Percentiles rank a stretch among this genome's conserved stretches.
phyloP scores from a whole-genome alignment of 2,888 invertebrate species.

The Craniophora ligustri region DNA sequence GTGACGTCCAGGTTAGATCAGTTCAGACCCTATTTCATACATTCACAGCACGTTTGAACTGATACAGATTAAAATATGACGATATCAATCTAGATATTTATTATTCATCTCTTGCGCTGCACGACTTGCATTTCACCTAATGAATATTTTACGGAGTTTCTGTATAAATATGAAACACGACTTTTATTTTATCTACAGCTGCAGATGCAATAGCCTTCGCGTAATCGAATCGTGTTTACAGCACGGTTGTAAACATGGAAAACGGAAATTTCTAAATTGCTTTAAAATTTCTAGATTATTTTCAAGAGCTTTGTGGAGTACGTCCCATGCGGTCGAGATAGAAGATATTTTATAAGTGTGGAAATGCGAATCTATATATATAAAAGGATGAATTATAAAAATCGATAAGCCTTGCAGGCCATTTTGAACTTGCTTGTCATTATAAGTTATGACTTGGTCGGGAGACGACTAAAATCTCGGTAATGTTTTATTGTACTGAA shows the following conservation, averaged over 20 bases:
- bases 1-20: conserved; percentile 32
- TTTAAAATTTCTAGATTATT: too few species aligned
- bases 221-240: neutral
- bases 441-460: too few species aligned
- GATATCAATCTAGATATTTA: conserved; percentile 76
- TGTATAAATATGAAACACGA: conserved; percentile 62
- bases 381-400: too few species aligned
- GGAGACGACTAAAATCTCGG: too few species aligned
- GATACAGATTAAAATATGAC: conserved; percentile 76
- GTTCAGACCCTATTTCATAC: conserved; percentile 31
- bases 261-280: neutral
- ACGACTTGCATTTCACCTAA: conserved; percentile 81
- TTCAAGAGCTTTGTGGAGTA: too few species aligned
- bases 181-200: conserved; percentile 46
- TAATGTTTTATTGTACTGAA: too few species aligned
- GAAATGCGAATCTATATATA: too few species aligned
- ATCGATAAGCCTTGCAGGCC: too few species aligned
- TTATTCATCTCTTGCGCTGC: conserved; percentile 72
- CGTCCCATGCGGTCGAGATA: too few species aligned
- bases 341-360: too few species aligned
- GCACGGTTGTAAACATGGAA: neutral
- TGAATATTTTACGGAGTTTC: conserved; percentile 76
- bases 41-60: conserved; percentile 74
- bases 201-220: conserved; percentile 17
- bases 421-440: too few species aligned